Percentiles rank a stretch among this genome's conserved stretches.
phyloP scores from a whole-genome alignment of 2,797 vertebrate genomes.

The Perdix hodgsoniae region DNA sequence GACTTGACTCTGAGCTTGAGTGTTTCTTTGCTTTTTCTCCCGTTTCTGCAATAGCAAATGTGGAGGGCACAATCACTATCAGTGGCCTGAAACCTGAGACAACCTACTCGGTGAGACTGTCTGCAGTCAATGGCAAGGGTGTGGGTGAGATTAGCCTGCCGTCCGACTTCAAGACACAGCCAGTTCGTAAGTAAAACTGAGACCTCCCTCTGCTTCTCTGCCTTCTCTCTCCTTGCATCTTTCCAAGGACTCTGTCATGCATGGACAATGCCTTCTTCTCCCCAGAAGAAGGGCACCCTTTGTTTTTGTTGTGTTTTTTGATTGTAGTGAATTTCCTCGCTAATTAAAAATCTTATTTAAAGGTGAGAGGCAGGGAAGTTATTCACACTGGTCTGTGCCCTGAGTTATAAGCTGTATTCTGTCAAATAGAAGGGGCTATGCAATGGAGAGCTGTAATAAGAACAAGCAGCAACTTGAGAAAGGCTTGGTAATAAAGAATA shows the following conservation, averaged over 20 bases:
- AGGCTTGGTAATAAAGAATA: background rate
- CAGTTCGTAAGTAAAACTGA: constrained; percentile 92
- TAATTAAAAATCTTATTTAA: background rate
- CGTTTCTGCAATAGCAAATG: constrained; percentile 77
- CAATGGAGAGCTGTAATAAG: no score
- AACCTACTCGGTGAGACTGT: constrained; percentile 89
- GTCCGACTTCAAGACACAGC: constrained; percentile 91
- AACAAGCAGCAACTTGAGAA: rapidly evolving
- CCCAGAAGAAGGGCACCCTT: no score
- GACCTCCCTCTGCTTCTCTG: background rate
- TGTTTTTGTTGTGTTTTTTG: background rate
- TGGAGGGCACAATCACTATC: constrained; percentile 85
- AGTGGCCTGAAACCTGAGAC: constrained; percentile 91
- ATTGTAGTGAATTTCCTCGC: background rate
- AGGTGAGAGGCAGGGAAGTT: background rate
- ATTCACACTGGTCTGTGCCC: background rate
- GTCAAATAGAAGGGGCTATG: background rate
- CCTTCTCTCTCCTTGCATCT: background rate
- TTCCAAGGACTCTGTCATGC: constrained; percentile 5
- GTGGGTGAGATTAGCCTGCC: constrained; percentile 89
- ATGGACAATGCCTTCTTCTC: constrained; percentile 23
- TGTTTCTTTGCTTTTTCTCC: background rate
- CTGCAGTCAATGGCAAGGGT: constrained; percentile 95
- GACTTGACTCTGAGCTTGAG: background rate
- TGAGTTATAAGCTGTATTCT: background rate